Evolutionary conservation across 2,888 invertebrate species (phyloP).

Genomic region (Atethmia centrago): DNA sequence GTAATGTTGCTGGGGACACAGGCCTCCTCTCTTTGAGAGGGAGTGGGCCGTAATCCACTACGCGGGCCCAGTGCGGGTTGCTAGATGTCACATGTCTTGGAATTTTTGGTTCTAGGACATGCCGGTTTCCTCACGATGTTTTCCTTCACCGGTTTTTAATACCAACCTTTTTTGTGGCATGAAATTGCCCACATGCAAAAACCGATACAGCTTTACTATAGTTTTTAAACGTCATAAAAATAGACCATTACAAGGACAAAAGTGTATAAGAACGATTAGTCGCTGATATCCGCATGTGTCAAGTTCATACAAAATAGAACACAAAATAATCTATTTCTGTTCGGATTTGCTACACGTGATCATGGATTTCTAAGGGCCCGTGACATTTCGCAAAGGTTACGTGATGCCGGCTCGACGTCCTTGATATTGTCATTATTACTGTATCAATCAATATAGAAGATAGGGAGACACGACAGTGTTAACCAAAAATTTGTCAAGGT

Average conservation of each 20-base stretch:
- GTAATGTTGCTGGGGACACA: too few species aligned
- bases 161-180: background rate
- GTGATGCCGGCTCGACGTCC: slow-evolving; percentile 10
- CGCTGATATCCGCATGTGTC: background rate
- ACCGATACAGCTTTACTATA: too few species aligned
- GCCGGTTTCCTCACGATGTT: too few species aligned
- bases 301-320: background rate
- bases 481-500: background rate
- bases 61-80: too few species aligned
- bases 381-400: slow-evolving; percentile 54
- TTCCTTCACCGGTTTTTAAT: too few species aligned
- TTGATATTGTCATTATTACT: slow-evolving; percentile 39
- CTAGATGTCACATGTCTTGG: too few species aligned
- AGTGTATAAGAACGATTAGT: too few species aligned
- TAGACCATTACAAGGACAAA: background rate
- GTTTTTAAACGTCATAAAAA: background rate
- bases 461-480: background rate
- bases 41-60: too few species aligned
- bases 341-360: slow-evolving; percentile 20
- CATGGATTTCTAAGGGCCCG: slow-evolving; percentile 11
- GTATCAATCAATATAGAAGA: slow-evolving; percentile 39
- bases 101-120: too few species aligned
- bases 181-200: background rate
- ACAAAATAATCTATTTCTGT: slow-evolving; percentile 10
- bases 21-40: too few species aligned